Base-by-base conservation (phyloP, 2,888 invertebrate species). In the Bugulina stolonifera region DNA sequence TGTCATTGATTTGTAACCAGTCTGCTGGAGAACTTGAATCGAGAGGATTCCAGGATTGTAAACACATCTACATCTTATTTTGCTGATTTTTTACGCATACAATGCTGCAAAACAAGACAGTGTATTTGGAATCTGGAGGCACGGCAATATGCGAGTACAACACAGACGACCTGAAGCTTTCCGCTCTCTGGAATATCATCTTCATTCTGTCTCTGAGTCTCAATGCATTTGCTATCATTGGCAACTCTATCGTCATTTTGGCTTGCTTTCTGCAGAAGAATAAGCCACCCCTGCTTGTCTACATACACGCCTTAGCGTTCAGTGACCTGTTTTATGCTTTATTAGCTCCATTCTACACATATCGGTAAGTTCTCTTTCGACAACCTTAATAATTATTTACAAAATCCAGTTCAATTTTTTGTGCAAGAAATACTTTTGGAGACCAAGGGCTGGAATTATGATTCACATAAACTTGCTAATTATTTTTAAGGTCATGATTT, bases 61-160 rank as follows among this genome's bases (percentile, higher is more conserved):
- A n/a, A n/a, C n/a, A n/a, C n/a, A n/a, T n/a, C n/a, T n/a, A n/a
- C n/a, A n/a, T n/a, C n/a, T n/a, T n/a, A n/a, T n/a, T n/a, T n/a
- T n/a, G n/a, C n/a, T n/a, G n/a, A n/a, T n/a, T n/a, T n/a, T n/a
- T n/a, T n/a, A n/a, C n/a, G n/a, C n/a, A n/a, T n/a, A 55, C 5
- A 55, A 55, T 55, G 55, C 22, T n/a, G 55, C 14, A 23, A n/a
- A 55, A 55, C n/a, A 55, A 55, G 55, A 55, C 55, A 55, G 55
- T 55, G 10, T 55, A 23, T n/a, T 18, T 55, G 18, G 55, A 5
- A 55, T 5, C 3, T 23, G 55, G 55, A 5, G 23, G 23, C 3
- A 25, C 22, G 10, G n/a, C 5, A 23, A 18, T 55, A 18, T 55
- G 55, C 25, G 18, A 5, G n/a, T 55, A 55, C n/a, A n/a, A 55